Evolutionary conservation across 1,140 invertebrate genomes (phyloP), one percentile per base, ranked within the genome.

Genomic region (Lanistes nyassanus): DNA sequence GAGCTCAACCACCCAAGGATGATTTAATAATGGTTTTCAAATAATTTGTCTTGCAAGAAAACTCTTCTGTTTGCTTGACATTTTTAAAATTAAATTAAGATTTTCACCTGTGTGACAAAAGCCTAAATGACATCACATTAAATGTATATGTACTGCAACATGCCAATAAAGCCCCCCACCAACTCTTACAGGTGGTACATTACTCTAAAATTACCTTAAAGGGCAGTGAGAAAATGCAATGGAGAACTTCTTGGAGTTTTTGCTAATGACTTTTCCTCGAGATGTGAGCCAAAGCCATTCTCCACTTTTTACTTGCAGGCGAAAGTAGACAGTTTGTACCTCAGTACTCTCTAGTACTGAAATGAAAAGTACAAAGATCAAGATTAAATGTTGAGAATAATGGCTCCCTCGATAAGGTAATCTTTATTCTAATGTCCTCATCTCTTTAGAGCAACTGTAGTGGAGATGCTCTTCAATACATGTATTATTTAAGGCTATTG

Each of bases 201-300:
- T 47, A 47, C 42, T 47, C 9, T 47, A 6, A 47, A 71, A 26
- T 71, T 79, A 86, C 85, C 83, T 82, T 31, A 86, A 79, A 19
- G 85, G 85, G 74, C 81, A 85, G 67, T 86, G 85, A 29, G 85
- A 82, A 72, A 85, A 86, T 9, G 85, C 81, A 9, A 86, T 82
- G 37, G 85, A 85, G 74, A 84, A 84, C 60, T 85, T 86, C 79
- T 85, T 86, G 34, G 82, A 82, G 62, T 86, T 84, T 75, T 84
- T 86, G 62, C 76, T 76, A 72, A 85, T 79, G 34, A 85, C 81
- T 62, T 85, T 85, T 29, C 85, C 82, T 51, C 81, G 77, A 51
- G 76, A 82, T 64, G 83, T 81, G 3, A 86, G 42, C 85, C 85
- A 86, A 9, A 80, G 64, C 81, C 82, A 84, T 16, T 42, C 56